These are phyloP conservation scores for Psittacula derbiana DNA, from an alignment of 2,797 vertebrate species.

Conservation along the genomic window DNA sequence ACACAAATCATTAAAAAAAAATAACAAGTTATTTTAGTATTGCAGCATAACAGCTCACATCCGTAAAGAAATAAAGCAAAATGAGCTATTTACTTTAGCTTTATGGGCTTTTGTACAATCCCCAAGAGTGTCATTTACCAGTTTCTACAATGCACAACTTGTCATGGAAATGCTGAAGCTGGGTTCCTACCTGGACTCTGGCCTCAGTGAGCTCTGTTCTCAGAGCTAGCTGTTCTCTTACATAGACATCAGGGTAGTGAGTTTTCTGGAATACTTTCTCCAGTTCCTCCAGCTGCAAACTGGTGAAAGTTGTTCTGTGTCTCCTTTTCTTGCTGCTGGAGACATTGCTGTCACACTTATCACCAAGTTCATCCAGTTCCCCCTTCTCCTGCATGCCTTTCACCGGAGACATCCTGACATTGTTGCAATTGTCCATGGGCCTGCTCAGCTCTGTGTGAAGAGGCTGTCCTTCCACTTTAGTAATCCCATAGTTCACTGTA, in stretches of 20 bases:
- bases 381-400: conserved; percentile 82
- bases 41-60: background rate
- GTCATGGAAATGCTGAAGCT: background rate
- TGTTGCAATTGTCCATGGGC: conserved; percentile 88
- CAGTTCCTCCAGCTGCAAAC: conserved; percentile 94
- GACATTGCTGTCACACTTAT: conserved; percentile 96
- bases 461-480: conserved; percentile 87
- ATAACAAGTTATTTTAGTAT: background rate
- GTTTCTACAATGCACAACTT: background rate
- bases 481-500: conserved; percentile 84
- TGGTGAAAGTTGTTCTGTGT: conserved; percentile 96
- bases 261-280: conserved; percentile 99
- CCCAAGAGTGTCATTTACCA: background rate
- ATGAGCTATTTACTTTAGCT: background rate
- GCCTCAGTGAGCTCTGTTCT: conserved; percentile 97
- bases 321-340: conserved; percentile 98
- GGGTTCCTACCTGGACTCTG: conserved; percentile 90
- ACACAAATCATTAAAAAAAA: background rate
- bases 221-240: conserved; percentile 95
- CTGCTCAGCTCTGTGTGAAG: conserved; percentile 84
- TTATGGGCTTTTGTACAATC: background rate
- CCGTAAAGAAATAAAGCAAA: background rate
- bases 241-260: conserved; percentile 97
- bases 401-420: conserved; percentile 84
- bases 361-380: conserved; percentile 87